phyloP scores from a whole-genome alignment of 2,888 invertebrate genomes.

The Malthinus seriepunctatus region DNA sequence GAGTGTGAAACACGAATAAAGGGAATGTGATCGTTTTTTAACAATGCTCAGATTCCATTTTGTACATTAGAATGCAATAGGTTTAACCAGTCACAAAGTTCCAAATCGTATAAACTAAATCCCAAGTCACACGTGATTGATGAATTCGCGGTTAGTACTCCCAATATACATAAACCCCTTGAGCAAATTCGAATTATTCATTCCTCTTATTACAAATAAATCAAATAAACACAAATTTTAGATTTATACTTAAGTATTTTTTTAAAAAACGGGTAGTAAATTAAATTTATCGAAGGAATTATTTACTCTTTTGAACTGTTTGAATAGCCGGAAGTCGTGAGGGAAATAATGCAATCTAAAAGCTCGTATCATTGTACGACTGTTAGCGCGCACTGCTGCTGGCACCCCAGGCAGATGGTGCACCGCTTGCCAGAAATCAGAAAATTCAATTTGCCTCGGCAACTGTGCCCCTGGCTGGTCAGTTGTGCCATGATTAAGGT shows the following conservation, averaged over 20 bases:
- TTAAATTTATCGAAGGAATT: conserved; percentile 18
- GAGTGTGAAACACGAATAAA: too few species aligned
- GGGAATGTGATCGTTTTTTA: too few species aligned
- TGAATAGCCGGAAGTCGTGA: conserved; percentile 20
- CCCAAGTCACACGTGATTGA: conserved; percentile 23
- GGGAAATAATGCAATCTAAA: conserved; percentile 28
- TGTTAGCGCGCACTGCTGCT: conserved; percentile 18
- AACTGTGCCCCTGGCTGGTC: conserved; percentile 36
- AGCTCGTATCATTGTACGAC: conserved; percentile 28
- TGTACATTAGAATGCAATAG: conserved; percentile 5
- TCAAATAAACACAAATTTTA: not conserved
- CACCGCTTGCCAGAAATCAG: conserved; percentile 37
- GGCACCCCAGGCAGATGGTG: conserved; percentile 32
- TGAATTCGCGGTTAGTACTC: conserved; percentile 22
- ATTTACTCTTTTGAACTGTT: conserved; percentile 20
- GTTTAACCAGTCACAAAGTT: conserved; percentile 20
- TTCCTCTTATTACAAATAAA: conserved; percentile 14
- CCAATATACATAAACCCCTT: conserved; percentile 15
- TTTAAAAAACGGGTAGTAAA: not conserved
- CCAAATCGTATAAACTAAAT: conserved; percentile 22
- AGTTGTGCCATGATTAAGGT: conserved; percentile 34
- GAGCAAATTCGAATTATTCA: conserved; percentile 17
- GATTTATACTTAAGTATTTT: too few species aligned
- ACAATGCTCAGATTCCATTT: too few species aligned
- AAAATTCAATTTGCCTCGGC: conserved; percentile 40